phyloP scores from a whole-genome alignment of 2,888 invertebrate species.

The Ophion ventricosus region DNA sequence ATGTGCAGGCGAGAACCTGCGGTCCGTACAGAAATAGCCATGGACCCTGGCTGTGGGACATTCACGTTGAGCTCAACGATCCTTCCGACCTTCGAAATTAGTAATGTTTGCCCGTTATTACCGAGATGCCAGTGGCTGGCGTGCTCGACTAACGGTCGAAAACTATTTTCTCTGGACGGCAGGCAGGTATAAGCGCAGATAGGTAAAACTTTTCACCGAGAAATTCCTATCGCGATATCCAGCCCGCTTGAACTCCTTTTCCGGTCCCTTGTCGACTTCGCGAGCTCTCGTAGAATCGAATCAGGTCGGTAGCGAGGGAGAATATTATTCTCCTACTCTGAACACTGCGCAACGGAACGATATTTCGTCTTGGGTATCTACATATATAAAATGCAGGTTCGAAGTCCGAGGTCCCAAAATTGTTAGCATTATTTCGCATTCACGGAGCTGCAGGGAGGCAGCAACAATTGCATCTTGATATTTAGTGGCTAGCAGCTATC shows the following conservation, averaged over 20 bases:
- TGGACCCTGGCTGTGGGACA: constrained; percentile 6
- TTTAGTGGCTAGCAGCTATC: constrained; percentile 63
- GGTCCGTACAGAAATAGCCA: constrained; percentile 7
- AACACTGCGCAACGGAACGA: constrained; percentile 48
- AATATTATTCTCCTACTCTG: constrained; percentile 61
- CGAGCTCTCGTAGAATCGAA: constrained; percentile 65
- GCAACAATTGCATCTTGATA: constrained; percentile 77
- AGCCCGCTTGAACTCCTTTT: not conserved
- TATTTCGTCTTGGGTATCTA: constrained; percentile 42
- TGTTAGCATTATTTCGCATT: constrained; percentile 64
- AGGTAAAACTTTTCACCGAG: constrained; percentile 77
- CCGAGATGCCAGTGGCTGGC: constrained; percentile 63
- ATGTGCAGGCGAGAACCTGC: constrained; percentile 1
- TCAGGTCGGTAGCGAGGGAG: constrained; percentile 33
- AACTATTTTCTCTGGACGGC: constrained; percentile 79
- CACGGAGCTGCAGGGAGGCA: constrained; percentile 24
- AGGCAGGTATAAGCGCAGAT: constrained; percentile 64
- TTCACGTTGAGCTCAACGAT: constrained; percentile 12
- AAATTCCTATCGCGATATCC: constrained; percentile 67
- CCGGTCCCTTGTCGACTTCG: constrained; percentile 36
- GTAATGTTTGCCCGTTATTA: constrained; percentile 65
- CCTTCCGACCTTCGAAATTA: constrained; percentile 55
- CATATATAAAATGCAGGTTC: constrained; percentile 54
- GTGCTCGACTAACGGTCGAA: constrained; percentile 59
- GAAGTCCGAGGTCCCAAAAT: constrained; percentile 74